A percentile compares a stretch with the other conserved stretches of the same genome.
phyloP scores from a whole-genome alignment of 2,888 invertebrate genomes.

The Timema cristinae region DNA sequence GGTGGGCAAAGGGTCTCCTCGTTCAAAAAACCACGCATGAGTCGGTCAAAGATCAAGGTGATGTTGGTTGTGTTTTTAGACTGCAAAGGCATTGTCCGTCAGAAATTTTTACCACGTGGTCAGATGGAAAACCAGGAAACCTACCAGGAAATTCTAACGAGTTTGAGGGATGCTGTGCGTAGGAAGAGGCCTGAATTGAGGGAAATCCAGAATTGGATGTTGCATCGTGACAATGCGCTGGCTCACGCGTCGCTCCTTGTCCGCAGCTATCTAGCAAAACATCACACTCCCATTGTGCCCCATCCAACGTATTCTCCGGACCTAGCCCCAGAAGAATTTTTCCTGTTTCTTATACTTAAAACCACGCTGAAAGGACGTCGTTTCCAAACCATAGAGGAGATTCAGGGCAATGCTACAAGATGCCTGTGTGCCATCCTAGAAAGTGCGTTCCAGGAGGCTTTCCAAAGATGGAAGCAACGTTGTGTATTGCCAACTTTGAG shows the following conservation, averaged over 20 bases:
- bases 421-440: neutral
- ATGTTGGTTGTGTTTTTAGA: too few species aligned
- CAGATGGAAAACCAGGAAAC: neutral
- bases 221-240: neutral
- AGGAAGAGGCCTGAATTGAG: neutral
- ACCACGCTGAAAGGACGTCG: too few species aligned
- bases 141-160: too few species aligned
- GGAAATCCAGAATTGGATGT: neutral
- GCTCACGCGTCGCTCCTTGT: neutral
- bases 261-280: neutral
- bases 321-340: too few species aligned
- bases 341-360: too few species aligned
- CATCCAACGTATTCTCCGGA: too few species aligned
- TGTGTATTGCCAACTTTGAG: too few species aligned
- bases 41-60: too few species aligned
- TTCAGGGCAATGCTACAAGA: neutral
- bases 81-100: conserved; percentile 3
- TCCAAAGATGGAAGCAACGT: conserved; percentile 1
- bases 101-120: neutral
- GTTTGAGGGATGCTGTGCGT: too few species aligned
- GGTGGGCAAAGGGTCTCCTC: conserved; percentile 11
- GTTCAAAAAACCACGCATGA: neutral
- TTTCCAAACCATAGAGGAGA: too few species aligned
- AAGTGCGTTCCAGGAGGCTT: neutral
- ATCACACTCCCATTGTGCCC: too few species aligned